A percentile compares a stretch with the other conserved stretches of the same genome.
Evolutionary conservation across 2,888 invertebrate genomes (phyloP).

Genomic region (Mesorhabditis sp.): DNA sequence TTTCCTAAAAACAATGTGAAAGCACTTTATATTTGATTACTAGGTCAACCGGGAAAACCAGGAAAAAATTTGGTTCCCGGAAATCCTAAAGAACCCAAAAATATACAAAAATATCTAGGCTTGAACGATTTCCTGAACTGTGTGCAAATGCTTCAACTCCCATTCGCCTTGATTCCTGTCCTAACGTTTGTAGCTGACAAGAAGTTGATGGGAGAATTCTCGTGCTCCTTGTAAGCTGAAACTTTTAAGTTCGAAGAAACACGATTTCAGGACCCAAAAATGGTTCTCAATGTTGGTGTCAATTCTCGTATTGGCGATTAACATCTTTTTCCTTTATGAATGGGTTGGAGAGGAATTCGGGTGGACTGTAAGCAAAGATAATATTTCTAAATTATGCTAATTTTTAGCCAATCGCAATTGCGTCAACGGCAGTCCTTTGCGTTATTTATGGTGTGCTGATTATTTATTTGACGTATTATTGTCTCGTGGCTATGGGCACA

Average conservation of each 20-base stretch:
- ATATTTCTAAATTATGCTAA: neutral
- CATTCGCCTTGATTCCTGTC: constrained; percentile 61
- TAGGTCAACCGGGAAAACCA: too few species aligned
- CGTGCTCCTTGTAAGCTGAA: constrained; percentile 71
- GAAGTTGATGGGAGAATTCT: constrained; percentile 78
- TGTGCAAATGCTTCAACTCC: constrained; percentile 77
- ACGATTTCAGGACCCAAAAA: constrained; percentile 57
- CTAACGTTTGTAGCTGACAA: constrained; percentile 78
- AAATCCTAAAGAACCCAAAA: too few species aligned
- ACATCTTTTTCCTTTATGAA: constrained; percentile 68
- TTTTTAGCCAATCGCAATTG: neutral
- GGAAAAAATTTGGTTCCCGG: too few species aligned
- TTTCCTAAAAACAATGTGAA: too few species aligned
- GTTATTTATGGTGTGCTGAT: neutral
- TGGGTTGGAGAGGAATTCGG: constrained; percentile 27
- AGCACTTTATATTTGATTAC: too few species aligned
- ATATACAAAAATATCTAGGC: neutral
- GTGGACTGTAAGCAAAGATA: constrained; percentile 16
- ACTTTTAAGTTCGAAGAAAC: neutral
- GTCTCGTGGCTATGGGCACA: constrained; percentile 37
- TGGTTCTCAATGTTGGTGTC: constrained; percentile 31
- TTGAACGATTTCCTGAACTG: constrained; percentile 83
- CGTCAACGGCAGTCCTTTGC: neutral
- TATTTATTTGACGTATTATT: constrained; percentile 31
- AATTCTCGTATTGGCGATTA: constrained; percentile 72